Base-by-base conservation (phyloP, 2,888 invertebrate species). In the Drosophila basisetae region DNA sequence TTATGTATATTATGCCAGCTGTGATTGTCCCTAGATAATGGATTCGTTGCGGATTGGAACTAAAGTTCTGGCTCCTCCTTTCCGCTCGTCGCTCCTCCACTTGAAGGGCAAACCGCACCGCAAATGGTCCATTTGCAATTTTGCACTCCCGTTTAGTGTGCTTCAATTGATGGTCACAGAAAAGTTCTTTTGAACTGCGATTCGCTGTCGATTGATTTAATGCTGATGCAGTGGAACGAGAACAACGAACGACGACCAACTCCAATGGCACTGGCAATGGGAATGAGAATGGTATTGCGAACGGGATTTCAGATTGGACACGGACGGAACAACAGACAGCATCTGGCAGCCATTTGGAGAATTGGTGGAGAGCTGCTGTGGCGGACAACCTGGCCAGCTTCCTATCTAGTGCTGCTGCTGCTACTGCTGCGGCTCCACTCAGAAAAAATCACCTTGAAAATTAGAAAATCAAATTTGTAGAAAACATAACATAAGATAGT, bases 171-270 rank as follows among this genome's bases (percentile, higher is more conserved):
- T 66, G 78, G 56, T 67, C 60, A 53, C 43, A 61, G n/a, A 56
- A 79, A 75, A 79, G 76, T 80, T 80, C 78, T 63, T 47, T 64
- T 62, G 49, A 69, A 71, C 63, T 77, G 78, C 65, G 75, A 78
- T 73, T 68, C 71, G 69, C 83, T 68, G 39, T 68, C 72, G 80
- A 84, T 82, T 84, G 82, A 84, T 87, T 82, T 86, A 76, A 67
- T 70, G 83, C 75, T 76, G 75, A 75, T 75, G 60, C 74, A 68
- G 63, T 73, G 79, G 75, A 78, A 78, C 78, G 61, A 43, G 52
- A 58, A 56, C n/a, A 47, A 47, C 47, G 47, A 47, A 47, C 47
- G 47, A 25, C 47, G 47, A 16, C 47, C 47, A 25, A 47, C 47
- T 47, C 7, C 47, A 25, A 47, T 47, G 47, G 47, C 22, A 47